Evolutionary conservation across 35 echinoderm and acorn worm genomes (phyloP), one percentile per base, ranked within the genome.

Genomic region (Eucidaris tribuloides): DNA sequence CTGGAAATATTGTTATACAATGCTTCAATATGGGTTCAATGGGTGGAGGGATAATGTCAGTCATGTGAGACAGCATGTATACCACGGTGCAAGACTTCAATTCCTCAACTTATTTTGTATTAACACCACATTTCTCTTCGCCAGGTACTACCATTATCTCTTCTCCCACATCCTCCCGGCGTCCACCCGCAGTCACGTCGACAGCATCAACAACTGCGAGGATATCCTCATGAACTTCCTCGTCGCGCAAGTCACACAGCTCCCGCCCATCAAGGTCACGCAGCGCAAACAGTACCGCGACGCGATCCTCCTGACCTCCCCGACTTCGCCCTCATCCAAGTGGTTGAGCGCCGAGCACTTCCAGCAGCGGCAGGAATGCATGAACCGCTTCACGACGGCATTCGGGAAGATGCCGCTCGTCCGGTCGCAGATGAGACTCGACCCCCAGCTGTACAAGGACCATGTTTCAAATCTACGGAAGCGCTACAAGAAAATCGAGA

Each of bases 201-300:
- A 93, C 70, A 15, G 42, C 31, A 83, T 70, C 45, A 88, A 71
- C 56, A 90, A 90, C 65, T 99, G 96, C 55, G 96, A 93, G 41
- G 90, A 99, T 43, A 71, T 99, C 24, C 72, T 99, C 27, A 93
- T 99, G 91, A 99, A 99, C 58, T 90, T 90, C 32, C 46, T 99
- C 7, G 85, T 99, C 5, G 86, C 90, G 0, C 82, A 89, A 38
- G 80, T 85, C 0, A 99, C 86, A 0, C 82, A 90, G 19, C 87
- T 87, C 35, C 90, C 96, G 9, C 96, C 90, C 1, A 76, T 99
- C 34, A 99, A 99, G 65, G 96, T 93, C 27, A 93, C 96, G 18
- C 90, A 99, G 71, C 89, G 82, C 65, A 99, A 99, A 77, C 82
- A 79, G n/a, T 99, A 99, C 79, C 82, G 79, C 24, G 91, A 99